Conservation (phyloP, 2,113 vertebrate species). For the Choloepus hoffmanni region DNA sequence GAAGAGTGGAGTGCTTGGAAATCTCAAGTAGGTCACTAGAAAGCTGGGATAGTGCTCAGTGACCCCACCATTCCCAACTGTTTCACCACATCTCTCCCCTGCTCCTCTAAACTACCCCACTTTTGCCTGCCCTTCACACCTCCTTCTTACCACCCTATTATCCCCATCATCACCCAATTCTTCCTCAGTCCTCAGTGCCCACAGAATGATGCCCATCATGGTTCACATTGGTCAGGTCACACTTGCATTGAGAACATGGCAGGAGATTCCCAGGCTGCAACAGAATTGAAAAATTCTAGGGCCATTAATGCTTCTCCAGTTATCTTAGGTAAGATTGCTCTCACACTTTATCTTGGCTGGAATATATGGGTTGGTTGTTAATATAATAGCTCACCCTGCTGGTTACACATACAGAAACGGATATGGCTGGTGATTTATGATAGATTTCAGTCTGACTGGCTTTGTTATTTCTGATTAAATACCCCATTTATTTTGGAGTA, state of each 20-base stretch:
- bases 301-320: neutral
- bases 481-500: constrained; percentile 78
- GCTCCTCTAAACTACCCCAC: neutral
- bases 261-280: neutral
- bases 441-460: constrained; percentile 64
- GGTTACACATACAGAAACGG: constrained; percentile 70
- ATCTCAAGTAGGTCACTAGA: neutral
- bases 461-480: constrained; percentile 79
- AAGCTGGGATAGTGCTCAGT: neutral
- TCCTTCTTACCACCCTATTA: constrained; percentile 18
- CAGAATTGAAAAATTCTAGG: constrained; percentile 36
- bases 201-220: neutral
- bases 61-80: neutral
- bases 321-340: constrained; percentile 14
- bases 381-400: constrained; percentile 77
- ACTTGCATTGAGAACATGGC: neutral
- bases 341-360: constrained; percentile 3
- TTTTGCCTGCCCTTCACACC: neutral
- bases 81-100: neutral
- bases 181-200: neutral
- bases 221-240: neutral
- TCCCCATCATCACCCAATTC: neutral
- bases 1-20: neutral
- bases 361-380: constrained; percentile 48
- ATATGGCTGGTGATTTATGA: constrained; percentile 74